Conservation (phyloP, 1,140 invertebrate species). For the Druon quercuslanigerum region DNA sequence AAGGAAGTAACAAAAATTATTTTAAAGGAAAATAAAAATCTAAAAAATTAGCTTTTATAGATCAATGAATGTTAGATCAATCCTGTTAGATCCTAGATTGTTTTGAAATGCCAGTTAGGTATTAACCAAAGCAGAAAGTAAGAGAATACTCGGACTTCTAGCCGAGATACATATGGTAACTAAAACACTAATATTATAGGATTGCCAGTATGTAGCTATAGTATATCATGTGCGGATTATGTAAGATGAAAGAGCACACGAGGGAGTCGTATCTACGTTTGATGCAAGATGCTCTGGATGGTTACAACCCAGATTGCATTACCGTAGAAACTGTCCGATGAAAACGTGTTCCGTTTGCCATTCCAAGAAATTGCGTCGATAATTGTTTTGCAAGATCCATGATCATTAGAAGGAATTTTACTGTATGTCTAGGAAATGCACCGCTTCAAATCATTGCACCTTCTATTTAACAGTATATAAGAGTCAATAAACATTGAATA, state of each 20-base stretch:
- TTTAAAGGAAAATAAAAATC: too few species aligned
- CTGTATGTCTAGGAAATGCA: not conserved
- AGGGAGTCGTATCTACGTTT: slow-evolving; percentile 15
- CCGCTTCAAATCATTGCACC: too few species aligned
- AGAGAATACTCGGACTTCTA: too few species aligned
- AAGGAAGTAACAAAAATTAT: too few species aligned
- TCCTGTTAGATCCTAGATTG: too few species aligned
- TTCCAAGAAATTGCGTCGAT: not conserved
- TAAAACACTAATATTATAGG: not conserved
- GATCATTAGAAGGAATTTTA: not conserved
- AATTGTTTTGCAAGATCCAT: not conserved
- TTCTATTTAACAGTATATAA: too few species aligned
- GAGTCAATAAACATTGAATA: too few species aligned
- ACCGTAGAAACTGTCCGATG: slow-evolving; percentile 1
- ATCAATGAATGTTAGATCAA: too few species aligned
- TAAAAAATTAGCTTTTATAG: too few species aligned
- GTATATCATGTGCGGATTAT: not conserved
- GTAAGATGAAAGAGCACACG: slow-evolving; percentile 13
- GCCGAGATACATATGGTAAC: too few species aligned
- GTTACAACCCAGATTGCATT: slow-evolving; percentile 5
- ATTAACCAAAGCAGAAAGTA: too few species aligned
- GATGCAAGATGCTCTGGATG: slow-evolving; percentile 17
- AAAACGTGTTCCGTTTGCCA: not conserved
- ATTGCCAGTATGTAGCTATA: not conserved
- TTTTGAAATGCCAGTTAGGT: too few species aligned